Conservation (phyloP, 2,113 vertebrate genomes). For the Erythrocercus mccallii region DNA sequence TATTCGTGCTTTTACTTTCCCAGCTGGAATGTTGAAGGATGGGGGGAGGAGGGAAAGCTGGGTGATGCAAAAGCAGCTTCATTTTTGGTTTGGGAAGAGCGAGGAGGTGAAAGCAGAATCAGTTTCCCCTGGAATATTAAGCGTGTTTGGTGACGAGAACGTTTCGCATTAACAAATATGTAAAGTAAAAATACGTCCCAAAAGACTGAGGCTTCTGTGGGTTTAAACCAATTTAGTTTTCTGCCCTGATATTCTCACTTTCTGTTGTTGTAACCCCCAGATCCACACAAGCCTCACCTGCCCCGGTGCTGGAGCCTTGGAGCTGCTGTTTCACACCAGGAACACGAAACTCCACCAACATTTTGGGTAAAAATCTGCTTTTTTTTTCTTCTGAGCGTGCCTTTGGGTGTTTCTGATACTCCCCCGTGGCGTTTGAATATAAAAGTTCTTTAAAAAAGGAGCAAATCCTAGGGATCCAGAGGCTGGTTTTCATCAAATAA, state of each 20-base stretch:
- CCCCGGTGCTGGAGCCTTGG: not conserved
- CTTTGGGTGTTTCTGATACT: not conserved
- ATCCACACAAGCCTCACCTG: not conserved
- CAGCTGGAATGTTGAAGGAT: not conserved
- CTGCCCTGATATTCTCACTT: not conserved
- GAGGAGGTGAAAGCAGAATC: not conserved
- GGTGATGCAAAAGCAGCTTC: not conserved
- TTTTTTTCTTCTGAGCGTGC: rapidly evolving
- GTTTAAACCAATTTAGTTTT: constrained; percentile 38
- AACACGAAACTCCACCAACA: not conserved
- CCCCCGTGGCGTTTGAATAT: rapidly evolving
- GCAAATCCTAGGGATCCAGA: not conserved
- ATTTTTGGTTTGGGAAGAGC: not conserved
- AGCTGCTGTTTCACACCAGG: not conserved
- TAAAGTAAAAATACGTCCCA: constrained; percentile 49
- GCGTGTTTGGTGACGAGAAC: not conserved
- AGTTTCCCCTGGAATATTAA: constrained; percentile 4
- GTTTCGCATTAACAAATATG: constrained; percentile 57
- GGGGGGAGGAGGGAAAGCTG: not conserved
- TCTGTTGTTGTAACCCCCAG: not conserved
- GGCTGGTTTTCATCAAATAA: not conserved
- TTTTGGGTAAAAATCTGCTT: not conserved
- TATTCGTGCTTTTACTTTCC: not conserved
- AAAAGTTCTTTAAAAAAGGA: not conserved
- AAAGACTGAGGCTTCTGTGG: constrained; percentile 46